Conservation (phyloP, 2,113 vertebrate genomes). For the Xiphophorus maculatus region DNA sequence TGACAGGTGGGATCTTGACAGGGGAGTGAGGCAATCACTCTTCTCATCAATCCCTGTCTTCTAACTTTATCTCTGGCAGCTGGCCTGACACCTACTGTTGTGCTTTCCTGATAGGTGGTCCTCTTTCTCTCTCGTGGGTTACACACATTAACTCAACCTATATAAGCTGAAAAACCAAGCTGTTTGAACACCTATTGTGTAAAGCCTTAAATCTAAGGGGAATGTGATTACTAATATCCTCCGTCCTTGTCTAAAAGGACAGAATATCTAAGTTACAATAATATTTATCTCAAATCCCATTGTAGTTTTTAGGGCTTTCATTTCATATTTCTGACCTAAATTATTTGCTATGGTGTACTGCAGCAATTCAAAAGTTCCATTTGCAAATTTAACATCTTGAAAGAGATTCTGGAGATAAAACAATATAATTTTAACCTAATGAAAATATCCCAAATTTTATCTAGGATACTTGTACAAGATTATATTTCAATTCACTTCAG, state of each 20-base stretch:
- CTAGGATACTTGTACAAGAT: not conserved
- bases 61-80: constrained; percentile 75
- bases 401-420: not conserved
- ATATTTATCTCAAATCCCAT: no score
- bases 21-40: constrained; percentile 71
- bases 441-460: not conserved
- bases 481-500: not conserved
- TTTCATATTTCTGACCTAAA: not conserved
- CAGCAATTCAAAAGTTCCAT: not conserved
- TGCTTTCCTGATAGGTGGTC: constrained; percentile 71
- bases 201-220: constrained; percentile 13
- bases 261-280: not conserved
- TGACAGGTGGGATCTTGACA: constrained; percentile 78
- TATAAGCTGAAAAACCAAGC: constrained; percentile 34
- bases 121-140: constrained; percentile 64
- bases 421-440: not conserved
- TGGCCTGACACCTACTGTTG: constrained; percentile 74
- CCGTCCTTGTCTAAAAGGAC: constrained; percentile 9
- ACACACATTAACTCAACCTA: constrained; percentile 53
- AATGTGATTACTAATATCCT: constrained; percentile 6
- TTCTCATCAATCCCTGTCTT: constrained; percentile 78
- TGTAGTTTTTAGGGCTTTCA: not conserved
- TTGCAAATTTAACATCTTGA: not conserved
- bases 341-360: not conserved
- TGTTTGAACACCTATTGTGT: constrained; percentile 37